Conservation (phyloP, 2,113 vertebrate genomes). For the Dasyurus viverrinus region DNA sequence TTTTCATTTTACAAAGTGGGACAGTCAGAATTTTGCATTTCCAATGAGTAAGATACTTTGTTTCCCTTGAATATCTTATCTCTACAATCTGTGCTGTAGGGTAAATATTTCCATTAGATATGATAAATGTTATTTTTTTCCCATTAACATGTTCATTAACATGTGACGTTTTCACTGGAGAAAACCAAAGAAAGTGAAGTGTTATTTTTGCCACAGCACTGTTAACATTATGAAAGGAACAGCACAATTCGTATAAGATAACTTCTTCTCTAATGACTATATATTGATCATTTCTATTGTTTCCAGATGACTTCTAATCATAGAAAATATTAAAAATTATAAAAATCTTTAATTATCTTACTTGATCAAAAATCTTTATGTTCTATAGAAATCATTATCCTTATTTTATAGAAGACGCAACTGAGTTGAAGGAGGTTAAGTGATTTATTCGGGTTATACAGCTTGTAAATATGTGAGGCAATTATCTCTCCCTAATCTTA, state of each 20-base stretch:
- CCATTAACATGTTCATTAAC: neutral
- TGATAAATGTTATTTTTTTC: neutral
- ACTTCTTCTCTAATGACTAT: slow-evolving; percentile 1
- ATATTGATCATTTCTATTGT: neutral
- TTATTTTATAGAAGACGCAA: neutral
- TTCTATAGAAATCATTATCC: neutral
- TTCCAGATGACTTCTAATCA: neutral
- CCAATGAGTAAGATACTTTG: neutral
- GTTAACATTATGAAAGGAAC: neutral
- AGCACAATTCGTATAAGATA: neutral
- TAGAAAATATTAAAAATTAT: neutral
- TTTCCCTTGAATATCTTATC: neutral
- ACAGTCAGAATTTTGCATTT: slow-evolving; percentile 26
- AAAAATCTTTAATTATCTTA: neutral
- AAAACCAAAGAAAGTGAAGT: slow-evolving; percentile 9
- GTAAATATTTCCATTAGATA: neutral
- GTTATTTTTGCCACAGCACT: slow-evolving; percentile 1
- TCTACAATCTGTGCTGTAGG: neutral
- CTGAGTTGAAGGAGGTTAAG: neutral
- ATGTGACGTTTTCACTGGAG: neutral
- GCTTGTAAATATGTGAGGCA: neutral
- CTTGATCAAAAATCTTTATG: neutral
- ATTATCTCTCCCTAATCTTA: neutral
- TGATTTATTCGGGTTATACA: neutral
- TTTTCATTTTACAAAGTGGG: neutral